Percentiles rank a stretch among this genome's conserved stretches.
These are phyloP conservation scores for Aptenodytes forsteri DNA, from an alignment of 2,113 vertebrate species.

Conservation along the genomic window DNA sequence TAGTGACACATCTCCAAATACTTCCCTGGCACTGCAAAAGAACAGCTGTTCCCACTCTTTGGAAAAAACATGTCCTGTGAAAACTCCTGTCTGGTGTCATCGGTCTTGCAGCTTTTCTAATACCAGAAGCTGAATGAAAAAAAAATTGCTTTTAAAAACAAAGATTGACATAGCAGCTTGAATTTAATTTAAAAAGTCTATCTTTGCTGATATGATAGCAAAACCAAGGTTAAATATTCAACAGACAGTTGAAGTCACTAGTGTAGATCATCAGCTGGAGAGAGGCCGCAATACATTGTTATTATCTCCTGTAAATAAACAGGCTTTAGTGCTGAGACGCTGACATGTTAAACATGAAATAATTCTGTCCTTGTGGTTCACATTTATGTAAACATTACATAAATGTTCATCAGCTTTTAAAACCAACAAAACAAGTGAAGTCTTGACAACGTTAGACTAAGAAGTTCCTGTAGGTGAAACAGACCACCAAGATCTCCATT, in stretches of 20 bases:
- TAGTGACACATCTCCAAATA: background rate
- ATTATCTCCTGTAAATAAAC: background rate
- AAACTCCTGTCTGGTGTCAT: background rate
- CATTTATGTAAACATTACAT: background rate
- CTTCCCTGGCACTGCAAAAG: background rate
- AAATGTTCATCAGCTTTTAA: background rate
- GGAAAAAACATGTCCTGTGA: background rate
- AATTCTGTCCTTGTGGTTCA: background rate
- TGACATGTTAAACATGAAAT: background rate
- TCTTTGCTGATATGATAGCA: background rate
- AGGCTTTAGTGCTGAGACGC: background rate
- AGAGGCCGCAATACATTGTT: background rate
- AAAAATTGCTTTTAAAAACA: background rate
- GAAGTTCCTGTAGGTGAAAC: background rate
- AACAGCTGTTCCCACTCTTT: background rate
- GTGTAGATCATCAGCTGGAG: background rate
- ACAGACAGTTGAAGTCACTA: background rate
- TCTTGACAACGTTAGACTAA: background rate
- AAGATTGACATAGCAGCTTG: background rate
- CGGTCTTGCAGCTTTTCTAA: background rate
- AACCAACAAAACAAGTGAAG: background rate
- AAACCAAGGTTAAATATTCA: background rate
- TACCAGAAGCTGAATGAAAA: background rate
- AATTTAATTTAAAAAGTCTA: background rate
- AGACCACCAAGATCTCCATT: background rate